A percentile compares a stretch with the other conserved stretches of the same genome.
These are phyloP conservation scores for Mycetomoellerius zeteki DNA, from an alignment of 1,140 invertebrate genomes.

Conservation along the genomic window DNA sequence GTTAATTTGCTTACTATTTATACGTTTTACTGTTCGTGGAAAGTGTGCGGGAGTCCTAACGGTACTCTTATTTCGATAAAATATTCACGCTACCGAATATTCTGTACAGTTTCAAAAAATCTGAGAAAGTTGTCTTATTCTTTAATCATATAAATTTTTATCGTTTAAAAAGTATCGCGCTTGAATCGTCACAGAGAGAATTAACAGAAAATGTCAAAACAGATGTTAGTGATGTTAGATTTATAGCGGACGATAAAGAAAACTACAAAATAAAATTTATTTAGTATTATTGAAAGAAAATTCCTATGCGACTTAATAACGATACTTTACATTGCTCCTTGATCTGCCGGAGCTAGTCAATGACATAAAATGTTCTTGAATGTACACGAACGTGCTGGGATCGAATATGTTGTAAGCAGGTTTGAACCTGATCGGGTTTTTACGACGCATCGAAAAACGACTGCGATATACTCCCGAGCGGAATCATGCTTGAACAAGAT, in stretches of 20 bases:
- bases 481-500: neutral
- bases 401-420: neutral
- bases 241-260: neutral
- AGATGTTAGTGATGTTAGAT: neutral
- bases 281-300: neutral
- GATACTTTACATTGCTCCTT: neutral
- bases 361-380: neutral
- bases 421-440: constrained; percentile 24
- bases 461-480: neutral
- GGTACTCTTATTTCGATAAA: neutral
- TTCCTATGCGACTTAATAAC: neutral
- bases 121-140: neutral
- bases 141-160: neutral
- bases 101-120: constrained; percentile 13
- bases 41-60: too few relatives aligned
- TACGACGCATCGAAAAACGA: neutral
- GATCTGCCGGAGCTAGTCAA: neutral
- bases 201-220: neutral
- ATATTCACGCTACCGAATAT: neutral
- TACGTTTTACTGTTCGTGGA: too few relatives aligned
- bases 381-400: neutral
- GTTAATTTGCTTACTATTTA: too few relatives aligned
- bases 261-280: neutral
- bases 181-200: too few relatives aligned
- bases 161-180: neutral